Conservation (phyloP, 2,797 vertebrate genomes). For the Catamblyrhynchus diadema region DNA sequence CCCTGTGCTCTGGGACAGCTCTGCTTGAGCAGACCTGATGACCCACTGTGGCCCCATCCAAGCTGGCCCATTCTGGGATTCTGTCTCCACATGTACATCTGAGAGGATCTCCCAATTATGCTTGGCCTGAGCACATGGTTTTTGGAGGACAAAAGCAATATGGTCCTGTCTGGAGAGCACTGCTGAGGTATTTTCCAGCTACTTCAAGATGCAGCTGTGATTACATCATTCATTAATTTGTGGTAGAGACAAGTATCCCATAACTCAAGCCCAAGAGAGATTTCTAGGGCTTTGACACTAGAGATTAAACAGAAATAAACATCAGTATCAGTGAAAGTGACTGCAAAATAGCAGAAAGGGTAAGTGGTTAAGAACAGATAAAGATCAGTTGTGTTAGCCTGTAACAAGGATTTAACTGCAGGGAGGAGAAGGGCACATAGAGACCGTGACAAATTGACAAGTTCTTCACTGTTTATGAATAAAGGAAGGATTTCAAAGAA, state of each 20-base stretch:
- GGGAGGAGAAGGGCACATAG: not conserved
- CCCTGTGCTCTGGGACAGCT: not conserved
- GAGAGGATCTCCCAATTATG: not conserved
- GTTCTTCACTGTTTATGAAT: not conserved
- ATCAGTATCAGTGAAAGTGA: constrained; percentile 9
- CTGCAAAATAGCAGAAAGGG: not conserved
- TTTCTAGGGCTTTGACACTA: constrained; percentile 55
- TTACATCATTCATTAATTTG: constrained; percentile 42
- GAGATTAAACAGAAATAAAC: constrained; percentile 62
- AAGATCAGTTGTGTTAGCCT: constrained; percentile 21
- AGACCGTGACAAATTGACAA: not conserved
- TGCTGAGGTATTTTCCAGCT: not conserved
- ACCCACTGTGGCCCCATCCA: not conserved
- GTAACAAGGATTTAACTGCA: not conserved
- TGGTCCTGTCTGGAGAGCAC: not conserved
- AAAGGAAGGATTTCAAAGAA: not conserved
- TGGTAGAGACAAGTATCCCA: constrained; percentile 18
- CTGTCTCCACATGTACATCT: not conserved
- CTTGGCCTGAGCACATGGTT: not conserved
- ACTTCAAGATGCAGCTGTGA: constrained; percentile 41
- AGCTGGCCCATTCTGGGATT: not conserved
- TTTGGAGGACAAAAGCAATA: not conserved
- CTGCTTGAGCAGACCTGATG: not conserved
- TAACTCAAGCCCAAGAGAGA: constrained; percentile 39
- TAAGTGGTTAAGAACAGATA: constrained; percentile 35